Evolutionary conservation across 2,888 invertebrate species (phyloP).

Genomic region (Pecten maximus): DNA sequence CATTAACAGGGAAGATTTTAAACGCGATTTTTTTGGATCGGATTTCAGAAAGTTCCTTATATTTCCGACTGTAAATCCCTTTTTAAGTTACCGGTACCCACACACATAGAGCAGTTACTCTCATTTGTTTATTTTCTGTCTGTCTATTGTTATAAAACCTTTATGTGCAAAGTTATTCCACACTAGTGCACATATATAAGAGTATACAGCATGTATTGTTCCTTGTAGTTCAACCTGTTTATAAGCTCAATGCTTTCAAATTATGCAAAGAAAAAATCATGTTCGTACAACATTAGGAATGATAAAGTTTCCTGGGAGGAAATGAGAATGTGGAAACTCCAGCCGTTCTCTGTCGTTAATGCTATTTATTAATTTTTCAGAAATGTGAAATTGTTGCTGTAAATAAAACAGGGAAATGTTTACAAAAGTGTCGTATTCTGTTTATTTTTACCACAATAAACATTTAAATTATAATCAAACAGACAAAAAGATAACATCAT

Average conservation of each 20-base stretch:
- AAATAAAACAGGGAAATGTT: background rate
- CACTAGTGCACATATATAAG: background rate
- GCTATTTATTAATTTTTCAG: conserved; percentile 16
- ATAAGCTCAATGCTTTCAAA: background rate
- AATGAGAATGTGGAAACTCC: background rate
- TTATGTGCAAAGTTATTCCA: background rate
- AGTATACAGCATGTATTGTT: background rate
- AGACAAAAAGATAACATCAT: too few species aligned
- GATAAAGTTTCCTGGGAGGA: background rate
- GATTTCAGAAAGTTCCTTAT: background rate
- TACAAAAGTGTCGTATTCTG: background rate
- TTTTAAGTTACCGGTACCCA: background rate
- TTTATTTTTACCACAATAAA: too few species aligned
- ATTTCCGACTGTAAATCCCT: background rate
- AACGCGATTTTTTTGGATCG: background rate
- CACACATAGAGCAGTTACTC: background rate
- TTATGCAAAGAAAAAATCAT: background rate
- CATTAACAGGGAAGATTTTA: background rate
- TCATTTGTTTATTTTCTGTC: background rate
- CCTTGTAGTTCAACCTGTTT: background rate
- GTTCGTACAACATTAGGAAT: background rate
- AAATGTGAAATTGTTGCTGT: conserved; percentile 5
- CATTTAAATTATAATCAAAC: too few species aligned
- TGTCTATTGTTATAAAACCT: background rate
- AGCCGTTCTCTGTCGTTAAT: background rate